phyloP scores from a whole-genome alignment of 2,888 invertebrate genomes.

The Synanthedon formicaeformis region DNA sequence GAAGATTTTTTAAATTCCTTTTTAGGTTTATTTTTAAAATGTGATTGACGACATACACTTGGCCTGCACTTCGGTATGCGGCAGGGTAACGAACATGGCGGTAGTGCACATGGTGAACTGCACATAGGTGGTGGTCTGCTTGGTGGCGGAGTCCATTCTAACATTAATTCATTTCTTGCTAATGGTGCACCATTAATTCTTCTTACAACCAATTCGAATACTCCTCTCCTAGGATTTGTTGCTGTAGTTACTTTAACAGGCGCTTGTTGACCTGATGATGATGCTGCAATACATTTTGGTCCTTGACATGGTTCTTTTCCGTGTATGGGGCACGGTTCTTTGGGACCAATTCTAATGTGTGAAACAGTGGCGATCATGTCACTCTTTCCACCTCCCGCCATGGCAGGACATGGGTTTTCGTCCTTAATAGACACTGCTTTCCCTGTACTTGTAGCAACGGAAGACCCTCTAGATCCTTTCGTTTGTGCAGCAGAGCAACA shows the following conservation, averaged over 20 bases:
- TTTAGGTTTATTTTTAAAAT: slow-evolving; percentile 10
- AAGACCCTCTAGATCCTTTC: slow-evolving; percentile 14
- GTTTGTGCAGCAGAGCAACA: slow-evolving; percentile 22
- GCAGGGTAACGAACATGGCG: slow-evolving; percentile 8
- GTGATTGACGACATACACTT: slow-evolving; percentile 4
- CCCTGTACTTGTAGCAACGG: slow-evolving; percentile 19
- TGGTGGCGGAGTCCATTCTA: slow-evolving; percentile 60
- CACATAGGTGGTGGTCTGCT: background rate
- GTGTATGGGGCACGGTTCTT: slow-evolving; percentile 37
- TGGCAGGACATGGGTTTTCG: slow-evolving; percentile 24
- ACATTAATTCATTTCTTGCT: slow-evolving; percentile 55
- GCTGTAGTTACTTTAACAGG: slow-evolving; percentile 44
- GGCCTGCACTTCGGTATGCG: slow-evolving; percentile 9
- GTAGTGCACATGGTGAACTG: slow-evolving; percentile 1
- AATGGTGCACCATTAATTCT: slow-evolving; percentile 50
- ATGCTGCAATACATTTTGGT: slow-evolving; percentile 37
- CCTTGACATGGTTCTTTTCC: slow-evolving; percentile 44
- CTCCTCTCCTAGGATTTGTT: slow-evolving; percentile 51
- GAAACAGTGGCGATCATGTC: slow-evolving; percentile 48
- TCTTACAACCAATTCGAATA: slow-evolving; percentile 55
- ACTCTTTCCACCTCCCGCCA: slow-evolving; percentile 18
- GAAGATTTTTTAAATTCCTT: background rate
- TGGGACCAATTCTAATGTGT: slow-evolving; percentile 47
- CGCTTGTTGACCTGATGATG: slow-evolving; percentile 27
- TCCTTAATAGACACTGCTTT: slow-evolving; percentile 36